Base-by-base conservation (phyloP, 2,888 invertebrate genomes). In the Nysson spinosus region DNA sequence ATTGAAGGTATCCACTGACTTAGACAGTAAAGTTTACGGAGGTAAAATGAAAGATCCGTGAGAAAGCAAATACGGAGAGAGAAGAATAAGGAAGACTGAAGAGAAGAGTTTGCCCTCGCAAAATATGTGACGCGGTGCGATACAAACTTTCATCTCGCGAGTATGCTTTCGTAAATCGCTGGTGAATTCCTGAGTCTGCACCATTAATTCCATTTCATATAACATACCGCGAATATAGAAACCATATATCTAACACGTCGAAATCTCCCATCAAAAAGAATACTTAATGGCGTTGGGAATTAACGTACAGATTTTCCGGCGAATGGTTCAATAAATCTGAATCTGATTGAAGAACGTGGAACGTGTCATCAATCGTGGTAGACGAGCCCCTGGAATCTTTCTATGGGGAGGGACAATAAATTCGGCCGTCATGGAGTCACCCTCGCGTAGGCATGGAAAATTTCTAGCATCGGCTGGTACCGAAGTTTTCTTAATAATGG, bases 401-500 rank as follows among this genome's bases (percentile, higher is more conserved):
- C n/a, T 5, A 7, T 14, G 30, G 3, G 16, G 9, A 14, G 35
- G 26, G 44, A 39, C 64, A 54, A 66, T 61, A 63, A 63, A 71
- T 70, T 67, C 28, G 46, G 63, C 63, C 58, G 46, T 6, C 22
- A 6, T 9, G 16, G 26, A 42, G 5, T 16, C 16, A 7, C 16
- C 43, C 26, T 17, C 28, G 28, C n/a, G 26, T 9, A 9, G 16
- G 4, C 7, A 14, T n/a, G 28, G 16, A 9, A 26, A 43, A 43
- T 43, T 43, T 17, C 26, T 30, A 24, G 11, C 22, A 14, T 11
- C 6, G 26, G 22, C 11, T 9, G 42, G 26, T 26, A 42, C 14
- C 26, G 1, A 43, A 28, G 26, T 60, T 39, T 5, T 1, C 43
- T 11, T 11, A 75, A 75, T 75, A 72, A 75, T 65, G 67, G 55